Conservation (phyloP, 1,140 invertebrate genomes). For the Drosophila kurseongensis region DNA sequence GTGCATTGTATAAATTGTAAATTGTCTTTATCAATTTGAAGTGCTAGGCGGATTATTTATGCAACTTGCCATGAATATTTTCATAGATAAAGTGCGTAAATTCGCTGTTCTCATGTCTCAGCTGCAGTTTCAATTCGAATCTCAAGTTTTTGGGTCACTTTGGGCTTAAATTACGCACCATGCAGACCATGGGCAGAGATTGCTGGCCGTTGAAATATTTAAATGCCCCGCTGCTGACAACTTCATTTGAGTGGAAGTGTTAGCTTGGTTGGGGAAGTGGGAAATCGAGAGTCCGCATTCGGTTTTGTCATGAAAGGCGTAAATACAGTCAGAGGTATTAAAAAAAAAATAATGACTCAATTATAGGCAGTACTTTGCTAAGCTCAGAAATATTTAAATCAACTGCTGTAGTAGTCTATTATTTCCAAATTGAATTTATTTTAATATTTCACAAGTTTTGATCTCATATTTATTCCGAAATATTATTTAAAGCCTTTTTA, state of each 20-base stretch:
- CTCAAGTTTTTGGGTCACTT: conserved; percentile 74
- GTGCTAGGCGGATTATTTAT: conserved; percentile 78
- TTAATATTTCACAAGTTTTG: too few species aligned
- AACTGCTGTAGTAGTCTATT: too few species aligned
- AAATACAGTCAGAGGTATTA: not conserved
- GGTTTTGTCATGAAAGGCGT: not conserved
- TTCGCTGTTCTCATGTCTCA: conserved; percentile 46
- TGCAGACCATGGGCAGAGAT: conserved; percentile 67
- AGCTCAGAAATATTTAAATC: too few species aligned
- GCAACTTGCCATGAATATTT: conserved; percentile 76
- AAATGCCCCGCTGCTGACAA: conserved; percentile 68
- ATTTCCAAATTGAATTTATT: too few species aligned
- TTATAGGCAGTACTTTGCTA: too few species aligned
- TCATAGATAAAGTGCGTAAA: conserved; percentile 73
- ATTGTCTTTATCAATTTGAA: conserved; percentile 83
- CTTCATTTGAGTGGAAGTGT: conserved; percentile 58
- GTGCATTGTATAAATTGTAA: conserved; percentile 72
- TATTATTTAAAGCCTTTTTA: too few species aligned
- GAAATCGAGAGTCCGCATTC: conserved; percentile 11
- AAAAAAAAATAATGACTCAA: not conserved
- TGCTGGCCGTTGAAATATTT: conserved; percentile 64
- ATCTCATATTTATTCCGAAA: too few species aligned
- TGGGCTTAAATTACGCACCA: conserved; percentile 73
- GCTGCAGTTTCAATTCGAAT: conserved; percentile 23
- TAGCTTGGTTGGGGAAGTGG: conserved; percentile 27